Base-by-base conservation (phyloP, 2,797 vertebrate species). In the Cichlasoma orientale region DNA sequence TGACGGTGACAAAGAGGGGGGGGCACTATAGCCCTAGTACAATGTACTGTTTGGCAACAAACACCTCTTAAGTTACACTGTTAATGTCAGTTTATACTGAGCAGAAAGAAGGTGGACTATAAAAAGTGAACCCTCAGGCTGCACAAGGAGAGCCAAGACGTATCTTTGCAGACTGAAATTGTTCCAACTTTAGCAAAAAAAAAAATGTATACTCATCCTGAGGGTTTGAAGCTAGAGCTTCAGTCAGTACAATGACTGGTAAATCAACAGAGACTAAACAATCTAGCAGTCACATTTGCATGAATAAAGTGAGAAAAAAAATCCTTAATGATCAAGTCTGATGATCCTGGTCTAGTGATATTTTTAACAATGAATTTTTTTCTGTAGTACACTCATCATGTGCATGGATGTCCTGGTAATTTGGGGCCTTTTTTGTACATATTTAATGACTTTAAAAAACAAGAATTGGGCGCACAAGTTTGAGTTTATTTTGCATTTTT, bases 31-130 rank as follows among this genome's bases (percentile, higher is more conserved):
- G 27, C 38, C 21, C 38, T 4, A 63, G 12, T 70, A 12, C 27
- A 61, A 74, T 54, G 44, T 33, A 27, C 29, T 56, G 21, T n/a
- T 80, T 77, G 50, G 57, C 57, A 78, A 33, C 44, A 77, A 84
- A 78, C 19, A 61, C 75, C 73, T 54, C 4, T 16, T 25, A 33
- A 41, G 56, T 70, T 69, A 23, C 23, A 72, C 14, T 78, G 66
- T 79, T 66, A 33, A 59, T n/a, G 18, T 76, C 55, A 44, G 31
- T 21, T 53, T 18, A 75, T 19, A 44, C 12, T 44, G 18, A 76
- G 56, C 27, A 13, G 70, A 29, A 71, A 72, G 21, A 55, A 8
- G 36, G 14, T 50, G 11, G 68, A 52, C 52, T 59, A 69, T 53
- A 29, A 56, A 14, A 70, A 56, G 36, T n/a, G 52, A 58, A 59